These are phyloP conservation scores for Radopholus similis DNA, from an alignment of 1,140 invertebrate species.

Conservation along the genomic window DNA sequence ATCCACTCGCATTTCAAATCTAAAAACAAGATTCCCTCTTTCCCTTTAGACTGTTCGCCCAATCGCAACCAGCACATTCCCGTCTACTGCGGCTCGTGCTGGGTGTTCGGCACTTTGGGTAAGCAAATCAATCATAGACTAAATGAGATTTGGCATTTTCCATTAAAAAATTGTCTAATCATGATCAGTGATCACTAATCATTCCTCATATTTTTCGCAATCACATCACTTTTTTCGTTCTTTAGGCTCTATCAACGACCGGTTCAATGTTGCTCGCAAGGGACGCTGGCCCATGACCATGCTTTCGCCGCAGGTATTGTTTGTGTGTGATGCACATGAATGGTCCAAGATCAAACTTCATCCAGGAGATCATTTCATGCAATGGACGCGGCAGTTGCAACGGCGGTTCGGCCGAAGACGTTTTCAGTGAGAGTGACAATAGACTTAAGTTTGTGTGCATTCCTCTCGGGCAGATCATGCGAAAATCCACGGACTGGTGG, in stretches of 20 bases:
- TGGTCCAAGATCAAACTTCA: neutral
- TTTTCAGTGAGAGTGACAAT: conserved; percentile 33
- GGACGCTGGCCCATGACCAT: conserved; percentile 58
- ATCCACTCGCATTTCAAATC: too few species aligned
- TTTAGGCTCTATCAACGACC: conserved; percentile 55
- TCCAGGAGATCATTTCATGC: conserved; percentile 61
- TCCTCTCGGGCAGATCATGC: conserved; percentile 57
- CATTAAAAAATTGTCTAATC: neutral
- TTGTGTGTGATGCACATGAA: neutral
- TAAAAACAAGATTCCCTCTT: too few species aligned
- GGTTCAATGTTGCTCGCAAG: conserved; percentile 59
- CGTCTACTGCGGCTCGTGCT: conserved; percentile 57
- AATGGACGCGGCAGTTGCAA: conserved; percentile 62
- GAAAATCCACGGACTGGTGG: conserved; percentile 63
- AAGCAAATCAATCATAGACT: neutral
- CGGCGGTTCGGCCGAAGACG: conserved; percentile 62
- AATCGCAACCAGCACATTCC: conserved; percentile 62
- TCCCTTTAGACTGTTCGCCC: conserved; percentile 61
- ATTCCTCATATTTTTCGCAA: too few species aligned
- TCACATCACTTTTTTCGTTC: too few species aligned
- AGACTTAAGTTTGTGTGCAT: neutral
- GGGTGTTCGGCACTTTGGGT: conserved; percentile 59
- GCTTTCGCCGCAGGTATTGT: conserved; percentile 49
- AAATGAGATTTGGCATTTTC: neutral
- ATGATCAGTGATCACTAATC: neutral